These are phyloP conservation scores for Oncorhynchus gorbuscha DNA, from an alignment of 2,113 vertebrate genomes.

Conservation along the genomic window DNA sequence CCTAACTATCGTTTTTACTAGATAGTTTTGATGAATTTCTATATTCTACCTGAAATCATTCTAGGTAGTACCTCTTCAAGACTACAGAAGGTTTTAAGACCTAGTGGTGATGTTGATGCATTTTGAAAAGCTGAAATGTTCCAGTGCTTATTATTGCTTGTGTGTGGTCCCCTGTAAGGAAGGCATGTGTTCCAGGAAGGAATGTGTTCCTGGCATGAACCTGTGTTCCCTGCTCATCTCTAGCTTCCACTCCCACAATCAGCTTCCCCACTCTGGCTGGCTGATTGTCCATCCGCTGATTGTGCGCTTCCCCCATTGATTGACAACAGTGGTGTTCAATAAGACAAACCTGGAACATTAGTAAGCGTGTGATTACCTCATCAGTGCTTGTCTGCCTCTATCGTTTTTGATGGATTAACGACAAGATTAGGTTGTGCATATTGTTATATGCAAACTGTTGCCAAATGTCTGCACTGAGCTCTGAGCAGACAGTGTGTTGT, in stretches of 20 bases:
- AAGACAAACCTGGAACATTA: conserved; percentile 55
- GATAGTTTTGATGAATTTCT: not conserved
- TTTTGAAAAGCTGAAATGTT: conserved; percentile 26
- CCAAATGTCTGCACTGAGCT: conserved; percentile 43
- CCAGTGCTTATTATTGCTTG: conserved; percentile 43
- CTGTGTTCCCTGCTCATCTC: conserved; percentile 42
- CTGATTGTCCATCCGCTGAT: conserved; percentile 55
- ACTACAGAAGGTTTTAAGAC: conserved; percentile 4
- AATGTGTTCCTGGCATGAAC: conserved; percentile 48
- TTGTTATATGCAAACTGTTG: conserved; percentile 55
- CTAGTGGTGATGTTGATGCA: too few species aligned
- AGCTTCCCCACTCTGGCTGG: conserved; percentile 36
- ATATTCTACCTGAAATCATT: not conserved
- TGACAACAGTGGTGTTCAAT: conserved; percentile 50
- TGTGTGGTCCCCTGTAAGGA: conserved; percentile 37
- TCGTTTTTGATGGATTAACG: conserved; percentile 42
- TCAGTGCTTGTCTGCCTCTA: conserved; percentile 48
- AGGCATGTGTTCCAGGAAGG: conserved; percentile 45
- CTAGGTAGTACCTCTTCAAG: conserved; percentile 14
- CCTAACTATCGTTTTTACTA: conserved; percentile 1
- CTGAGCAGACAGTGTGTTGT: conserved; percentile 47
- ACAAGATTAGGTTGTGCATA: conserved; percentile 50
- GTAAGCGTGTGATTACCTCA: conserved; percentile 54
- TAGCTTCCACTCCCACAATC: conserved; percentile 32
- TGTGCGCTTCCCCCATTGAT: conserved; percentile 38